These are phyloP conservation scores for Taenaris catops DNA, from an alignment of 2,888 invertebrate species.

Conservation along the genomic window DNA sequence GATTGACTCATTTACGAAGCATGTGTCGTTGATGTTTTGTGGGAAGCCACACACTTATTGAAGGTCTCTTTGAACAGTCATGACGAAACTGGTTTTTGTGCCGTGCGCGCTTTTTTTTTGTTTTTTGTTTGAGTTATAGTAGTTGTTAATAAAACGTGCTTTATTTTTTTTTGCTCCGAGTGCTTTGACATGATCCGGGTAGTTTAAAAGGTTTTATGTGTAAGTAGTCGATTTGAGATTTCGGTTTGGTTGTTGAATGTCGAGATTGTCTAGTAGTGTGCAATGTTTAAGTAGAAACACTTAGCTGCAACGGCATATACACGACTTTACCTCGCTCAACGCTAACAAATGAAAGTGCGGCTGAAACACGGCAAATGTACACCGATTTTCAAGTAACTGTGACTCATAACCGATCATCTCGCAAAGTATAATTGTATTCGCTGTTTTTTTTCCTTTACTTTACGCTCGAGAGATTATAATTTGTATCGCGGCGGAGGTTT, in stretches of 20 bases:
- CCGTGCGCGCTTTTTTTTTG: slow-evolving; percentile 13
- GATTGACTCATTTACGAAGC: slow-evolving; percentile 21
- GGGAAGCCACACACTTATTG: slow-evolving; percentile 22
- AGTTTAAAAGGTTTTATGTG: no score
- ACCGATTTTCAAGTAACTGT: slow-evolving; percentile 8
- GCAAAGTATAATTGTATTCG: slow-evolving; percentile 17
- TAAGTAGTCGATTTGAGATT: no score
- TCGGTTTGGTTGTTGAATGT: no score
- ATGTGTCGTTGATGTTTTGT: slow-evolving; percentile 21
- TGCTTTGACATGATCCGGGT: slow-evolving; percentile 3
- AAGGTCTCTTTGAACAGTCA: slow-evolving; percentile 17
- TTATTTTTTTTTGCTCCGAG: slow-evolving; percentile 1
- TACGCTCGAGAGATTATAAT: slow-evolving; percentile 30
- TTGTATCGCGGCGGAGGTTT: slow-evolving; percentile 38
- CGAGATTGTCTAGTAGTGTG: no score
- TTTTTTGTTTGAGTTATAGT: slow-evolving; percentile 3
- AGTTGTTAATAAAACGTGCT: background rate
- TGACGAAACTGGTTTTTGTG: slow-evolving; percentile 18
- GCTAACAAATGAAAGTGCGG: slow-evolving; percentile 12
- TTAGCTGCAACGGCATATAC: background rate
- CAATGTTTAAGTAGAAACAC: background rate
- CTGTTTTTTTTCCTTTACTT: slow-evolving; percentile 26
- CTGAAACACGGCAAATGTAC: slow-evolving; percentile 10
- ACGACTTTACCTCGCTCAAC: slow-evolving; percentile 5
- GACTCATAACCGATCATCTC: slow-evolving; percentile 20